These are phyloP conservation scores for Epirrhoe alternata DNA, from an alignment of 2,888 invertebrate species.

Conservation along the genomic window DNA sequence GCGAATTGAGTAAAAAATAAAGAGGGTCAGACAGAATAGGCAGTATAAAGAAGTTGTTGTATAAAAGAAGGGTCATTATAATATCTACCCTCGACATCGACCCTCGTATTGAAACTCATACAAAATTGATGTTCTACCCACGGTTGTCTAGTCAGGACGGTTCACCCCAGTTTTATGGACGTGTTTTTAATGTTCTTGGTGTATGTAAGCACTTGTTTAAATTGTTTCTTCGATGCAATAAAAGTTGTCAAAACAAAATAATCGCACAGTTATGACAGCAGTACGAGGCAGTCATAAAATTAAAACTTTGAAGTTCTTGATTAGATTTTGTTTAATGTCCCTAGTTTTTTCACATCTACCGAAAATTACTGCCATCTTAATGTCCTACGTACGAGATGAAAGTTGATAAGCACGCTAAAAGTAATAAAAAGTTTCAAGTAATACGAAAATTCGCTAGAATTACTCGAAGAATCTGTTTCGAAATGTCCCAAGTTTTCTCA, in stretches of 20 bases:
- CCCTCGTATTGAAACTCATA: constrained; percentile 59
- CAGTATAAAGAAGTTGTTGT: constrained; percentile 59
- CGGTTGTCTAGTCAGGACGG: constrained; percentile 47
- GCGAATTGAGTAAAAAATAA: constrained; percentile 25
- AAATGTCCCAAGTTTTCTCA: constrained; percentile 50
- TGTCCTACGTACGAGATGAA: background rate
- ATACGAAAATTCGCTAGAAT: constrained; percentile 36
- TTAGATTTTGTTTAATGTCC: background rate
- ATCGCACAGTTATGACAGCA: background rate
- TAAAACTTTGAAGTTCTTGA: background rate
- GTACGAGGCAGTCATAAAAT: background rate
- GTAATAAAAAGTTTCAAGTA: constrained; percentile 34
- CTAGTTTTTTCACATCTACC: background rate
- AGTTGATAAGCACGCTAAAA: constrained; percentile 4
- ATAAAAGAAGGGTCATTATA: constrained; percentile 64
- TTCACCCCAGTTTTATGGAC: constrained; percentile 50
- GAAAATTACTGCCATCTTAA: background rate
- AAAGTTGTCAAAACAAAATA: background rate
- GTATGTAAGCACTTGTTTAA: constrained; percentile 32
- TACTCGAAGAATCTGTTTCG: constrained; percentile 45
- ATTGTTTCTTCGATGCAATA: constrained; percentile 18
- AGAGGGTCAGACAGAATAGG: constrained; percentile 42
- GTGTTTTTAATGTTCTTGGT: constrained; percentile 51
- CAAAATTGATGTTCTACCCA: constrained; percentile 61
- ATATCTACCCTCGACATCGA: constrained; percentile 58